These are phyloP conservation scores for Andrena haemorrhoa DNA, from an alignment of 2,888 invertebrate genomes.

Conservation along the genomic window DNA sequence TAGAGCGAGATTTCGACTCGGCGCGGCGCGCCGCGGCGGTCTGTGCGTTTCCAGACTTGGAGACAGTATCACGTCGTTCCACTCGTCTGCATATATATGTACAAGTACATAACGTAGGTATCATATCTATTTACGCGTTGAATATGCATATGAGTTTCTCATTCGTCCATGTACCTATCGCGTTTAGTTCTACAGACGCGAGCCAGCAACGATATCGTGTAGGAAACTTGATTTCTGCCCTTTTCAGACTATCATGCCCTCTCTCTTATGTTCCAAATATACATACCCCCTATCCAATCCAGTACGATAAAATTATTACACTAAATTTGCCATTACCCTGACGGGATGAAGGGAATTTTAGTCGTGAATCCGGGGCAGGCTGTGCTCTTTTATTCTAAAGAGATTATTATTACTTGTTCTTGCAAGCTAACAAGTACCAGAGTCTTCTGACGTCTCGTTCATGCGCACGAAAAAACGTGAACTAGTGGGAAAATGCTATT, in stretches of 20 bases:
- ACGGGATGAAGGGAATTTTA: neutral
- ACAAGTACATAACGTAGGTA: conserved; percentile 18
- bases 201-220: neutral
- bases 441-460: too few relatives aligned
- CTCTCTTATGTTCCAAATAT: neutral
- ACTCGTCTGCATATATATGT: neutral
- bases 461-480: too few relatives aligned
- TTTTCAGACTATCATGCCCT: neutral
- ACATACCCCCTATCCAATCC: neutral
- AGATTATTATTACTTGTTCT: too few relatives aligned
- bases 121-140: conserved; percentile 22
- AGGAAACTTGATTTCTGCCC: neutral
- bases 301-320: neutral
- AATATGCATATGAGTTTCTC: conserved; percentile 17
- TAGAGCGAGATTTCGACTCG: conserved; percentile 78
- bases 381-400: neutral
- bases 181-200: conserved; percentile 22
- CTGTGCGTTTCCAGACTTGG: conserved; percentile 62
- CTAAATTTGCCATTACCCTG: neutral
- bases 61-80: conserved; percentile 64
- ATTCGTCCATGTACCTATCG: conserved; percentile 28
- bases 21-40: conserved; percentile 13
- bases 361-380: too few relatives aligned
- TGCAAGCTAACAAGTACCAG: too few relatives aligned
- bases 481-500: too few relatives aligned